Conservation (phyloP, 2,113 vertebrate genomes). For the Mormyrus lacerda region DNA sequence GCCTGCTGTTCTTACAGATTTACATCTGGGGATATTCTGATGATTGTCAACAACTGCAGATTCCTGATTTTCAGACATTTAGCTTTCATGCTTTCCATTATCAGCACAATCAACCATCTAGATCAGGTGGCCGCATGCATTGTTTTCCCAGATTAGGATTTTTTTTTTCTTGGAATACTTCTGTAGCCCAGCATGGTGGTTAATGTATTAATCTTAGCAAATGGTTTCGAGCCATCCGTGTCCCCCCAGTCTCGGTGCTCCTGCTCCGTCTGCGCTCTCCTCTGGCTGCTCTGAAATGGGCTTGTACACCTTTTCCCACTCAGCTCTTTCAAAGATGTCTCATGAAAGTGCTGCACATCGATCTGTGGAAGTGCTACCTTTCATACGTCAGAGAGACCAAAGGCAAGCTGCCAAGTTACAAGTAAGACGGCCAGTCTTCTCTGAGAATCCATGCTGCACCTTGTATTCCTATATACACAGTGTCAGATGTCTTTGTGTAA, state of each 20-base stretch:
- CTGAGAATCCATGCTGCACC: not conserved
- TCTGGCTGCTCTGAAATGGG: not conserved
- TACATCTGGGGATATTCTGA: not conserved
- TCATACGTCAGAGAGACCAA: constrained; percentile 98
- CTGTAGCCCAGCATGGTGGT: not conserved
- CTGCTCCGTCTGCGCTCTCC: not conserved
- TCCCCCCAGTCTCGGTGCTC: not conserved
- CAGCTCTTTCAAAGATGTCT: constrained; percentile 98
- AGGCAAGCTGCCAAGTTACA: constrained; percentile 98
- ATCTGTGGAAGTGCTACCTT: constrained; percentile 99
- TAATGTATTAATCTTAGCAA: not conserved
- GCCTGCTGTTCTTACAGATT: not conserved
- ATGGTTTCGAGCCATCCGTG: not conserved
- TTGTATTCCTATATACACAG: not conserved
- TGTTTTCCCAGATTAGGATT: not conserved
- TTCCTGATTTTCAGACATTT: not conserved
- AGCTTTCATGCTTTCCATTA: not conserved
- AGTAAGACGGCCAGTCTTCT: constrained; percentile 65
- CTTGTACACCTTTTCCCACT: constrained; percentile 14
- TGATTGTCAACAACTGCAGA: not conserved
- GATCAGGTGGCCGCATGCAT: not conserved
- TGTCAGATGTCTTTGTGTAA: not conserved
- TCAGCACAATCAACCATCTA: not conserved
- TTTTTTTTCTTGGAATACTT: not conserved
- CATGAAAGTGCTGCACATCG: constrained; percentile 99